These are phyloP conservation scores for Gymnopithys bicolor DNA, from an alignment of 2,797 vertebrate genomes.

Conservation along the genomic window DNA sequence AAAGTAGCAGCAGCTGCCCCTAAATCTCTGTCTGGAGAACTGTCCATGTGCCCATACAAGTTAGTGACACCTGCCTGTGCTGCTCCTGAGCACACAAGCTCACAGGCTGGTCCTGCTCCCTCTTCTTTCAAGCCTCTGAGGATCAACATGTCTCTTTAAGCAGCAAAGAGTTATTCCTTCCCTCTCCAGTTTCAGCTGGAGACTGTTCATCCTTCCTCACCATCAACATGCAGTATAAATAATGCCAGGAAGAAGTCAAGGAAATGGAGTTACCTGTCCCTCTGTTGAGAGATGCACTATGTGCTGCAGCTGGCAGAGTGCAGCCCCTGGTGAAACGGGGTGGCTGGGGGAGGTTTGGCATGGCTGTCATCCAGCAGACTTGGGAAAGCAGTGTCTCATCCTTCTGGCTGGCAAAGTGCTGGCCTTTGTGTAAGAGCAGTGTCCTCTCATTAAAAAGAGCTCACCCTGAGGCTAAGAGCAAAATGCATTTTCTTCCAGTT, in stretches of 20 bases:
- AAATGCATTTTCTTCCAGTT: not conserved
- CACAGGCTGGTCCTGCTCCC: not conserved
- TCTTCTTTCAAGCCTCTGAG: not conserved
- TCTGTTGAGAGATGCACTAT: fast-evolving
- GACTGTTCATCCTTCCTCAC: not conserved
- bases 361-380: not conserved
- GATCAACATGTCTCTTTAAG: not conserved
- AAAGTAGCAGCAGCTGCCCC: not conserved
- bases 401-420: not conserved
- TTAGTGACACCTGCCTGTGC: not conserved
- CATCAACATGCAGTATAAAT: fast-evolving
- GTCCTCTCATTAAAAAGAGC: not conserved
- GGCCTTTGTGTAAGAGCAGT: not conserved
- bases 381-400: not conserved
- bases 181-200: not conserved
- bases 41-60: fast-evolving
- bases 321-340: fast-evolving
- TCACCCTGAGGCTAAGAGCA: not conserved
- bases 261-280: not conserved
- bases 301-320: not conserved
- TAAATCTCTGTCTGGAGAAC: not conserved
- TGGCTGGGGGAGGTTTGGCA: not conserved
- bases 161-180: not conserved
- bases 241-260: not conserved
- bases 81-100: not conserved